Percentiles rank a stretch among this genome's conserved stretches.
Conservation (phyloP, 53 echinoderm and acorn worm species). For the Paracentrotus lividus region DNA sequence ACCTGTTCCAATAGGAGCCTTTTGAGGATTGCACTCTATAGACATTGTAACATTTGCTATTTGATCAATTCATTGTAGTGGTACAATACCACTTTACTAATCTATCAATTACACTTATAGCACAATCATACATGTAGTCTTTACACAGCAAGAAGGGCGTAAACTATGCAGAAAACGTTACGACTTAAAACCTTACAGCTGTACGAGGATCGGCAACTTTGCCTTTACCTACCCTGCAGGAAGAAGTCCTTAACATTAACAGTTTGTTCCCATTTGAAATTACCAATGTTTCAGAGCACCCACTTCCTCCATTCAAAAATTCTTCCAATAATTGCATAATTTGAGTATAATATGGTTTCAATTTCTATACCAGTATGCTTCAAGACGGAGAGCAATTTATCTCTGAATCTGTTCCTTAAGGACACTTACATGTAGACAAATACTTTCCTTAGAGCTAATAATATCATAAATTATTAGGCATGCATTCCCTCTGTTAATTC, state of each 20-base stretch:
- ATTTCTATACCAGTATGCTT: constrained; percentile 45
- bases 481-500: not conserved
- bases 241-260: not conserved
- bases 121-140: too few relatives aligned
- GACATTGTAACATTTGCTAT: too few relatives aligned
- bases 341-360: constrained; percentile 61
- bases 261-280: not conserved
- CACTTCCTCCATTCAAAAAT: constrained; percentile 17
- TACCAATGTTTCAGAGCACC: not conserved
- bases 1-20: too few relatives aligned
- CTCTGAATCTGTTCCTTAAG: not conserved
- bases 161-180: too few relatives aligned
- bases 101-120: not conserved
- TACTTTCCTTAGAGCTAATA: not conserved
- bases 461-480: not conserved
- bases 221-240: not conserved
- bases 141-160: too few relatives aligned
- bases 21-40: too few relatives aligned
- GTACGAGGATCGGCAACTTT: not conserved
- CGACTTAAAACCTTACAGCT: too few relatives aligned
- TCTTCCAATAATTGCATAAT: constrained; percentile 49
- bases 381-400: not conserved
- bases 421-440: not conserved
- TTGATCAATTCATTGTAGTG: too few relatives aligned
- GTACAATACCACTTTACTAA: not conserved